Base-by-base conservation (phyloP, 1,140 invertebrate genomes). In the Vollenhovia emeryi region DNA sequence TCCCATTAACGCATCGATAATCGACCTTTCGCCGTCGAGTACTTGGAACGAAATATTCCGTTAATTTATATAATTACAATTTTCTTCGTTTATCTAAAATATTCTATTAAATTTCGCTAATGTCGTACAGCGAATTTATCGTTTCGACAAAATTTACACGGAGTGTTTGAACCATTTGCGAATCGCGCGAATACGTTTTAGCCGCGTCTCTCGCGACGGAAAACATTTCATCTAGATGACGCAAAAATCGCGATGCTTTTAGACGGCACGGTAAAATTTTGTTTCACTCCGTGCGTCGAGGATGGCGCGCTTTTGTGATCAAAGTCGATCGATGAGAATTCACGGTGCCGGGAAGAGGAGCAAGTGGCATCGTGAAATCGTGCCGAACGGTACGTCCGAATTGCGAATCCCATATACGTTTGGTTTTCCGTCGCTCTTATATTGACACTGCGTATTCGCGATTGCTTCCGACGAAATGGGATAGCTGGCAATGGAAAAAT, bases 321-420 rank as follows among this genome's bases (percentile, higher is more conserved):
- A 27, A 33, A 33, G 11, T 21, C 24, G 64, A 13, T 71, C 50
- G 40, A 71, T 80, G 24, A 59, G 45, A 82, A 69, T 52, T 71
- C 52, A 40, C 43, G 43, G 33, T 27, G 24, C 18, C 18, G 11
- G 11, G 50, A 66, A 15, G n/a, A 82, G 36, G 57, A 82, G 24
- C 50, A n/a, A 82, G 50, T 21, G n/a, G n/a, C 52, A 82, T 57
- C 50, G 66, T 59, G 43, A 82, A 82, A 71, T 57, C 36, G n/a
- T 36, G 52, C n/a, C 27, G 8, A n/a, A n/a, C n/a, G n/a, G n/a
- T n/a, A n/a, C n/a, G n/a, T n/a, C n/a, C n/a, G n/a, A 64, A 60
- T 78, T 76, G 74, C 43, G 74, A 69, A 57, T 33, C 21, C 59
- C 33, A 80, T 69, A 43, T 82, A 36, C 36, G 40, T 82, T 57